A percentile compares a stretch with the other conserved stretches of the same genome.
Evolutionary conservation across 64 coral and sea anemone species (phyloP).

Genomic region (Actinia tenebrosa): DNA sequence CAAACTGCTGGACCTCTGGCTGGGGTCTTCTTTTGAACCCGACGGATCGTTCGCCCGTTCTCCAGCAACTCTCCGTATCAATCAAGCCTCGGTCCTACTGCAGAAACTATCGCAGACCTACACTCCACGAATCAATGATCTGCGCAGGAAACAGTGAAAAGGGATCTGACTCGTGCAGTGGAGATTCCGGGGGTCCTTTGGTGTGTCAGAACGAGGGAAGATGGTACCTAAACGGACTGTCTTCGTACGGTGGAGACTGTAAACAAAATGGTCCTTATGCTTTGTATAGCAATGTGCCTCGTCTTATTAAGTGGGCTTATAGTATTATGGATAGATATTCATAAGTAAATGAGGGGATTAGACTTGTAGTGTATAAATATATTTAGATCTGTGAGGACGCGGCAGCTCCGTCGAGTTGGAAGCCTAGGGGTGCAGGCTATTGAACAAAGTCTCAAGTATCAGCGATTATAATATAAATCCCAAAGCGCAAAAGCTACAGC

Average conservation of each 20-base stretch:
- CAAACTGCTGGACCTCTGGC: slow-evolving; percentile 14
- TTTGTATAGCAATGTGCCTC: slow-evolving; percentile 6
- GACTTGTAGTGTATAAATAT: not conserved
- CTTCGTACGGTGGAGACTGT: slow-evolving; percentile 1
- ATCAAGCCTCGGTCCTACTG: not conserved
- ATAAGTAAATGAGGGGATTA: not conserved
- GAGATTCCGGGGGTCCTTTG: slow-evolving; percentile 19
- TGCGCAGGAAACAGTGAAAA: not conserved
- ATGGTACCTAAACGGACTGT: slow-evolving; percentile 15
- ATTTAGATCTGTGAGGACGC: not conserved
- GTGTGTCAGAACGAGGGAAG: not conserved
- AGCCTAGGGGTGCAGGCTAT: too few species aligned
- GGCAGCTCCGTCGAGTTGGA: not conserved
- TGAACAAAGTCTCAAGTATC: too few species aligned
- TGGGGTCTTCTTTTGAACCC: slow-evolving; percentile 14
- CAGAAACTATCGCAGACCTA: not conserved
- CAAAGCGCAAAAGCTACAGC: too few species aligned
- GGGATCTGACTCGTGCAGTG: not conserved
- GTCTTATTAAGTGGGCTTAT: slow-evolving; percentile 4
- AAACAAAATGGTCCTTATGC: not conserved
- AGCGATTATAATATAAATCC: too few species aligned
- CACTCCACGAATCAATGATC: not conserved
- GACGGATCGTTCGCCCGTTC: not conserved
- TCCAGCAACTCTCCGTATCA: not conserved
- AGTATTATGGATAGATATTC: slow-evolving; percentile 19